Evolutionary conservation across 2,797 vertebrate species (phyloP).

Genomic region (Decapterus maruadsi): DNA sequence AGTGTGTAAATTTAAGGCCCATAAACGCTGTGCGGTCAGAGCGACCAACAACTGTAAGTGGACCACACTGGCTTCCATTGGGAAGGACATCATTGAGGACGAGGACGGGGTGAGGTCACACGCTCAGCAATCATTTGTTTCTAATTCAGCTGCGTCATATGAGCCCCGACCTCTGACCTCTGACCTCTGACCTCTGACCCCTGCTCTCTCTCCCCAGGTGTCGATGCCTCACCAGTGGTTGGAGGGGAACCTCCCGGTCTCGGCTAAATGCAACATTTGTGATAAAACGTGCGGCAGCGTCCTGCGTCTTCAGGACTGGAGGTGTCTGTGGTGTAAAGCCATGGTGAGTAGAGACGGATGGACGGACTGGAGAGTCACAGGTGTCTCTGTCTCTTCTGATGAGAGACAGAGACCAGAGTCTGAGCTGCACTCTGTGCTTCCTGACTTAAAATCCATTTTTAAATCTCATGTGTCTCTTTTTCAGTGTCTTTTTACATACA

Average conservation of each 20-base stretch:
- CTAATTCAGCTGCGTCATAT: neutral
- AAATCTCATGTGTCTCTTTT: neutral
- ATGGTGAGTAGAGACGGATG: constrained; percentile 87
- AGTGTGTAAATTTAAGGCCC: constrained; percentile 99
- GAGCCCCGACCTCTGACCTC: neutral
- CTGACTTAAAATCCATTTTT: too few species aligned
- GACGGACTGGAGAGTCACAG: neutral
- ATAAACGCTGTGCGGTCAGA: constrained; percentile 95
- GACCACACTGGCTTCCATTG: constrained; percentile 96
- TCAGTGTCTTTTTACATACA: neutral
- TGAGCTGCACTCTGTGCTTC: too few species aligned
- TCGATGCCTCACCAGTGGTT: constrained; percentile 99
- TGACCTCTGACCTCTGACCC: neutral
- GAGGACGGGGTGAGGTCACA: constrained; percentile 92
- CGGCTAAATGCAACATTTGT: constrained; percentile 94
- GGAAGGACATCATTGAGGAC: constrained; percentile 97
- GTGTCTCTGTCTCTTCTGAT: too few species aligned
- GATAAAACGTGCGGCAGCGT: constrained; percentile 97
- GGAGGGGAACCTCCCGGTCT: constrained; percentile 96
- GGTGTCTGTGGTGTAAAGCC: constrained; percentile 97
- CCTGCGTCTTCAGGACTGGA: constrained; percentile 95
- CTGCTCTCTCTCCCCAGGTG: constrained; percentile 82
- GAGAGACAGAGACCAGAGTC: too few species aligned
- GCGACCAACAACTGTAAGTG: constrained; percentile 98
- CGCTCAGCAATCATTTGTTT: neutral